Base-by-base conservation (phyloP, 2,797 vertebrate genomes). In the Alca torda region DNA sequence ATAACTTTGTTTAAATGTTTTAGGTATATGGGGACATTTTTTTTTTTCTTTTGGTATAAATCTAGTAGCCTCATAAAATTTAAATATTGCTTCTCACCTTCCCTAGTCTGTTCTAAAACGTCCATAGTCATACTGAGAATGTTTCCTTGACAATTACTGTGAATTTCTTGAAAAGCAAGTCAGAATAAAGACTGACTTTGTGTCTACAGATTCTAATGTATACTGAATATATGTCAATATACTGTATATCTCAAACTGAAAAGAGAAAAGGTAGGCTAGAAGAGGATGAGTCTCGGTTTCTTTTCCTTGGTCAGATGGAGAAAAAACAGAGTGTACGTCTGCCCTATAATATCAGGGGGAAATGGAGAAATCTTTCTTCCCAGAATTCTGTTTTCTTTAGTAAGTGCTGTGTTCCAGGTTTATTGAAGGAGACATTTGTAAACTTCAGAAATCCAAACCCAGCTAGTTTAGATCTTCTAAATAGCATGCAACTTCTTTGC, bases 401-500 rank as follows among this genome's bases (percentile, higher is more conserved):
- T 51, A 19, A 53, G 12, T 41, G 11, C 7, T 76, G 6, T 45
- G 20, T 68, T 64, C 16, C 28, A 69, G 23, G 4, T 67, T 56
- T 76, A 25, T 41, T 75, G 45, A 81, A 63, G 24, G 33, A 87
- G 13, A 17, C 6, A 14, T 37, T 74, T 70, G 5, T 61, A 63
- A 91, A 67, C 23, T 81, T 73, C 45, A 78, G 39, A 84, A 84
- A 77, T 61, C 10, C 12, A 4, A 77, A 84, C 5, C 4, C 5
- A n/a, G 21, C 9, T 70, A 31, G 41, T 87, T 54, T 23, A 81
- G 18, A 30, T 75, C 43, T 78, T 81, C 28, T 78, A 43, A 57
- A 45, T 28, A 77, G 2, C 6, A 4, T 84, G 19, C 0, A 4
- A 18, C 10, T 57, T 1, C 0, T 53, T 74, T 61, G 13, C 17